Evolutionary conservation across 2,888 invertebrate genomes (phyloP).

Genomic region (Coleophora flavipennella): DNA sequence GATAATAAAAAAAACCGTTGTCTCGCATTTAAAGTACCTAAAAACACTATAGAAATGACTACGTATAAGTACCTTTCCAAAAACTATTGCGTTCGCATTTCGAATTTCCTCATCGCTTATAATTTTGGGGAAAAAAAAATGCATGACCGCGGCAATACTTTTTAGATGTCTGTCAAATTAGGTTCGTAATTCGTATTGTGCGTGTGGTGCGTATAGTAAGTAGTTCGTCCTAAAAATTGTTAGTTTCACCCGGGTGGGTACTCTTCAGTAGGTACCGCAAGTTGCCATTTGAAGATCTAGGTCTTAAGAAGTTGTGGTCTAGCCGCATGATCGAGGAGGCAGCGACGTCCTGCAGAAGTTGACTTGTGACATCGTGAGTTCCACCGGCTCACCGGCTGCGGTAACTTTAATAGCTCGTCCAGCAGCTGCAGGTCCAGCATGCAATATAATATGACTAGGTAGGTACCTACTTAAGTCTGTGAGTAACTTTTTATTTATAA

Average conservation of each 20-base stretch:
- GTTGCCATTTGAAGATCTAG: constrained; percentile 95
- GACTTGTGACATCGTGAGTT: constrained; percentile 65
- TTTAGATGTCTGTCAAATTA: constrained; percentile 77
- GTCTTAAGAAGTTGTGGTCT: constrained; percentile 93
- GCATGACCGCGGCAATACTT: constrained; percentile 72
- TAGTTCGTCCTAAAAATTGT: too few relatives aligned
- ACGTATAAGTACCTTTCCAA: too few relatives aligned
- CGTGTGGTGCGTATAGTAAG: too few relatives aligned
- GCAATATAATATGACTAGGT: too few relatives aligned
- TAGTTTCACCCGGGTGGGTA: too few relatives aligned
- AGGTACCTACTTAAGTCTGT: constrained; percentile 93
- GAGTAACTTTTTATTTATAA: constrained; percentile 58
- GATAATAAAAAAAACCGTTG: constrained; percentile 82
- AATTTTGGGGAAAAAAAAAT: constrained; percentile 70
- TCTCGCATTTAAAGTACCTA: constrained; percentile 75
- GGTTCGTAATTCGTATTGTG: too few relatives aligned
- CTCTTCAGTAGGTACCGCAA: constrained; percentile 75
- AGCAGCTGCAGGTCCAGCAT: constrained; percentile 87
- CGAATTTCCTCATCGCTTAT: constrained; percentile 70
- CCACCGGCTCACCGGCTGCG: constrained; percentile 63
- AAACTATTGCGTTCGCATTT: constrained; percentile 71
- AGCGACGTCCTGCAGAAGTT: constrained; percentile 87
- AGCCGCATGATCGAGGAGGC: constrained; percentile 95
- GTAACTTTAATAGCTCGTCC: constrained; percentile 73
- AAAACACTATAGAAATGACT: too few relatives aligned